Conservation (phyloP, 2,797 vertebrate genomes). For the Aphelocoma californica region DNA sequence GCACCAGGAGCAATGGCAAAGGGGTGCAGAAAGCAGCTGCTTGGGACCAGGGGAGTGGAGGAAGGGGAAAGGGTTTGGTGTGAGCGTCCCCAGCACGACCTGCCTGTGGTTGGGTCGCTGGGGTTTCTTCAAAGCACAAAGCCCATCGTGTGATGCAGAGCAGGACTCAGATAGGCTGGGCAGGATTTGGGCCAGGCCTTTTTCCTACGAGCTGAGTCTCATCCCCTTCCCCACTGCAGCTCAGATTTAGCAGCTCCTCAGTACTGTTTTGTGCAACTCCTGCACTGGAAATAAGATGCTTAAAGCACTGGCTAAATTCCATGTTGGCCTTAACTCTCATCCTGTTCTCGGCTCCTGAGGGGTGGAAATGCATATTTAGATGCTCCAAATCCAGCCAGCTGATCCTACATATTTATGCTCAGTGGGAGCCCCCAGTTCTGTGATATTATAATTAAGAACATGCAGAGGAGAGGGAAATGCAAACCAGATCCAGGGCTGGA, state of each 20-base stretch:
- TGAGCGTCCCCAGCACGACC: background rate
- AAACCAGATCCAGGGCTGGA: background rate
- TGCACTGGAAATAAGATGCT: background rate
- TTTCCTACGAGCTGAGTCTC: background rate
- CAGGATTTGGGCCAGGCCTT: background rate
- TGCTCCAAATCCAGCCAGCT: background rate
- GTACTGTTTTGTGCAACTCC: background rate
- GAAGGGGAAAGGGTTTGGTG: background rate
- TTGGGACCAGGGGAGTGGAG: background rate
- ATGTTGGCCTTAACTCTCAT: background rate
- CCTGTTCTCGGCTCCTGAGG: background rate
- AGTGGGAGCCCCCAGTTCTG: background rate
- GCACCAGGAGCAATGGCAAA: background rate
- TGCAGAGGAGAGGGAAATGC: slow-evolving; percentile 6
- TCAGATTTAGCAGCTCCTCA: background rate
- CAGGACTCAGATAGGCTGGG: background rate
- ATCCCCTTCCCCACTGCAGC: background rate
- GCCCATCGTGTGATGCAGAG: accelerated
- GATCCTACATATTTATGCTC: background rate
- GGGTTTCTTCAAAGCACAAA: background rate
- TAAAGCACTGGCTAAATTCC: background rate
- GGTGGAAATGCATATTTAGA: background rate
- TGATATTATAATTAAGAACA: slow-evolving; percentile 34
- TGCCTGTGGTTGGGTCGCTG: accelerated
- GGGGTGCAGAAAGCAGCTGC: background rate